These are phyloP conservation scores for Oreotrochilus melanogaster DNA, from an alignment of 2,113 vertebrate genomes.

Conservation along the genomic window DNA sequence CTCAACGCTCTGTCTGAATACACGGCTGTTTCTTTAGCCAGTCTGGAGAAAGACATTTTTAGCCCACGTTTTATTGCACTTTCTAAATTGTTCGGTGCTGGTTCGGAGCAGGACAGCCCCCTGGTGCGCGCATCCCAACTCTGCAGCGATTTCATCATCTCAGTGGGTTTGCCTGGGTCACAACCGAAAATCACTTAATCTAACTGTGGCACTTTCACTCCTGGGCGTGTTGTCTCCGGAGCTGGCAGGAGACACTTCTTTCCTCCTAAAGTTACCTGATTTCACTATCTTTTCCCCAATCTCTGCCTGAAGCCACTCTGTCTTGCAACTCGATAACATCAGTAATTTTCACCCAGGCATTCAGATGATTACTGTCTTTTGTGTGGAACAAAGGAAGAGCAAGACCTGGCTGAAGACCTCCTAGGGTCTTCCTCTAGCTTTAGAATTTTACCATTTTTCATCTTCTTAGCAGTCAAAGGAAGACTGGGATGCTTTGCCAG, in stretches of 20 bases:
- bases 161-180: neutral
- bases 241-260: neutral
- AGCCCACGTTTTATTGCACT: rapidly evolving
- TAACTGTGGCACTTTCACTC: neutral
- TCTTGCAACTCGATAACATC: neutral
- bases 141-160: neutral
- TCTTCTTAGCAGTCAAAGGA: neutral
- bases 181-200: neutral
- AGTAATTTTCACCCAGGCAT: neutral
- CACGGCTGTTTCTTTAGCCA: neutral
- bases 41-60: rapidly evolving
- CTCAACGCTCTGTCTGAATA: neutral
- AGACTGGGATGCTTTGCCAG: neutral
- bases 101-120: neutral
- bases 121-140: rapidly evolving
- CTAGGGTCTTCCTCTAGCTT: neutral
- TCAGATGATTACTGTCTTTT: neutral
- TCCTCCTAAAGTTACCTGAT: neutral
- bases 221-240: neutral
- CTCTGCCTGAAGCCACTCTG: neutral
- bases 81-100: no score
- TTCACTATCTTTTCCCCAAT: neutral
- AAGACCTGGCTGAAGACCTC: neutral
- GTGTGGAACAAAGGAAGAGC: neutral
- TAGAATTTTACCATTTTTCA: neutral